phyloP scores from a whole-genome alignment of 2,888 invertebrate species.

The Rhingia campestris region DNA sequence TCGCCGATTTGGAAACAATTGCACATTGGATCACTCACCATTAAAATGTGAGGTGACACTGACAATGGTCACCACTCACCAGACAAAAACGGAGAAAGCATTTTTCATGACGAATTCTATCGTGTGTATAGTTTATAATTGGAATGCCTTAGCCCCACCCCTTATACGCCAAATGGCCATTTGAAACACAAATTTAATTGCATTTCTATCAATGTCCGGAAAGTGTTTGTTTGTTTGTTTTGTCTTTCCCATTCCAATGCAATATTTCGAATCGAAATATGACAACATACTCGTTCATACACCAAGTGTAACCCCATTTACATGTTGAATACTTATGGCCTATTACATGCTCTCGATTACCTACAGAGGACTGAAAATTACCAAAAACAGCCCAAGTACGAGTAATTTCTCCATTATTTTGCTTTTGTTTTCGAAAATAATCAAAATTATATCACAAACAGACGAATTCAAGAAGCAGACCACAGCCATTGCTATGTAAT shows the following conservation, averaged over 20 bases:
- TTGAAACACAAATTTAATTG: slow-evolving; percentile 36
- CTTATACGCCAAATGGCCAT: slow-evolving; percentile 5
- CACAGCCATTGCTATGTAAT: slow-evolving; percentile 54
- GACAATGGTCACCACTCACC: slow-evolving; percentile 5
- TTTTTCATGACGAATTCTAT: slow-evolving; percentile 35
- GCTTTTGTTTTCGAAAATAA: slow-evolving; percentile 61
- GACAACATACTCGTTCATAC: slow-evolving; percentile 36
- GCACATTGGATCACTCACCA: slow-evolving; percentile 10
- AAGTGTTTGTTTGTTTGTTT: slow-evolving; percentile 12
- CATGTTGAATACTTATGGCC: slow-evolving; percentile 56
- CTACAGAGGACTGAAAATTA: slow-evolving; percentile 34
- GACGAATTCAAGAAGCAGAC: slow-evolving; percentile 25
- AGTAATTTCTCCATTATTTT: slow-evolving; percentile 58
- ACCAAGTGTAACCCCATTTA: slow-evolving; percentile 32
- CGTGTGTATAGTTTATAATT: slow-evolving; percentile 30
- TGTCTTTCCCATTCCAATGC: background rate
- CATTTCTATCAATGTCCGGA: slow-evolving; percentile 34
- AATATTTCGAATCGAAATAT: slow-evolving; percentile 38
- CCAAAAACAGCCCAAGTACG: slow-evolving; percentile 37
- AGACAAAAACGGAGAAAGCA: slow-evolving; percentile 52
- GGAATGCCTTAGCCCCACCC: slow-evolving; percentile 31
- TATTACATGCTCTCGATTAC: slow-evolving; percentile 62
- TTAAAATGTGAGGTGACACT: slow-evolving; percentile 31
- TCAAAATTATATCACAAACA: slow-evolving; percentile 71
- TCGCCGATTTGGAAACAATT: slow-evolving; percentile 25